A percentile compares a stretch with the other conserved stretches of the same genome.
Evolutionary conservation across 2,113 vertebrate genomes (phyloP).

Genomic region (Trochalopteron elliotii): DNA sequence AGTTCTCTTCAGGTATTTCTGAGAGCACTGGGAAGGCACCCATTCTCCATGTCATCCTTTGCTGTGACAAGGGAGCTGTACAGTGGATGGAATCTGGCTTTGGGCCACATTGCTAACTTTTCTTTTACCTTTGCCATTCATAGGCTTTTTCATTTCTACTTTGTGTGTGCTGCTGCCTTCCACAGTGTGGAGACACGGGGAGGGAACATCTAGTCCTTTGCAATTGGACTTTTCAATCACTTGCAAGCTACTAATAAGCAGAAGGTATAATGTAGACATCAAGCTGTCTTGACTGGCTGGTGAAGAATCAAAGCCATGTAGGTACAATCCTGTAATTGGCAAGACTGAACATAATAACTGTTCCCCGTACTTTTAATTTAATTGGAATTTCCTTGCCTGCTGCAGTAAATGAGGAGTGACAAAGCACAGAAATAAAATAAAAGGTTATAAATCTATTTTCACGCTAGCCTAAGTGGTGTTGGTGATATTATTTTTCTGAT

Average conservation of each 20-base stretch:
- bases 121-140: neutral
- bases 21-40: neutral
- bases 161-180: constrained; percentile 26
- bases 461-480: neutral
- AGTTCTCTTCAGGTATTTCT: neutral
- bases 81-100: neutral
- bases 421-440: constrained; percentile 57
- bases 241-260: constrained; percentile 59
- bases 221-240: constrained; percentile 50
- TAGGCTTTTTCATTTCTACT: constrained; percentile 28
- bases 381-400: constrained; percentile 61
- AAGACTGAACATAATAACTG: constrained; percentile 61
- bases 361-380: constrained; percentile 64
- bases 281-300: constrained; percentile 66
- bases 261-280: constrained; percentile 61
- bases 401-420: constrained; percentile 60
- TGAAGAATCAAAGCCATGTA: constrained; percentile 49
- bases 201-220: constrained; percentile 52
- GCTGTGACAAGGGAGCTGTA: neutral
- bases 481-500: constrained; percentile 50
- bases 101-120: neutral
- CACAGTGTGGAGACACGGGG: neutral
- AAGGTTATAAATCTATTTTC: constrained; percentile 57
- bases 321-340: constrained; percentile 63
- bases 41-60: neutral